Evolutionary conservation across 1,140 invertebrate species (phyloP).

Genomic region (Macrobrachium nipponense): DNA sequence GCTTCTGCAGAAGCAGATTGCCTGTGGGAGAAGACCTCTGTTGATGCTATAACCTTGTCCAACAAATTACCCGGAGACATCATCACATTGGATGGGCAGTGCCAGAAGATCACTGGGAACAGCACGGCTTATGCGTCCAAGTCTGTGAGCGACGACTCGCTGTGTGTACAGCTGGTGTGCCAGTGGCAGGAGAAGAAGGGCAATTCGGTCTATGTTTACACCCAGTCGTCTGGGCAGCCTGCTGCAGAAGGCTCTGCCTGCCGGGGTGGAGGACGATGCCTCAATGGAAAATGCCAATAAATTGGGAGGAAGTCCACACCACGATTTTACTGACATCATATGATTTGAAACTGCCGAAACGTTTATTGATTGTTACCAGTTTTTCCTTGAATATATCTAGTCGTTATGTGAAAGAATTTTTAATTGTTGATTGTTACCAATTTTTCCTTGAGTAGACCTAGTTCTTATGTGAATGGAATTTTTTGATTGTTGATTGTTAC

Average conservation of each 20-base stretch:
- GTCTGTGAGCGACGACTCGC: constrained; percentile 13
- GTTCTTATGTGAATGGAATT: no score
- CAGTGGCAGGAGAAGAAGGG: constrained; percentile 34
- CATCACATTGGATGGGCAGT: constrained; percentile 49
- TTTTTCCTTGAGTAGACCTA: no score
- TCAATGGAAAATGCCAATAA: constrained; percentile 51
- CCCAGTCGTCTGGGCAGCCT: constrained; percentile 19
- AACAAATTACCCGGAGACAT: constrained; percentile 32
- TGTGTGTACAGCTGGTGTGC: constrained; percentile 57
- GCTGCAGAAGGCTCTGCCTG: constrained; percentile 57
- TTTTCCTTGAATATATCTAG: no score
- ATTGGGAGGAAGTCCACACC: neutral
- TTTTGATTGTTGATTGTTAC: no score
- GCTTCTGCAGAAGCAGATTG: neutral
- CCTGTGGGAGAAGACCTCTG: constrained; percentile 16
- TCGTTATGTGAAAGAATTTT: no score
- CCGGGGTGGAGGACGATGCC: constrained; percentile 46
- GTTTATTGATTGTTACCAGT: no score
- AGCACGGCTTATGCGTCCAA: constrained; percentile 43
- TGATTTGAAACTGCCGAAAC: no score
- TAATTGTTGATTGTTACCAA: no score
- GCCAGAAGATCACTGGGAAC: constrained; percentile 35
- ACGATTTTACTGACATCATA: no score
- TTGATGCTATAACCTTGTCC: constrained; percentile 11
- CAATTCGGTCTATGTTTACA: constrained; percentile 1